Base-by-base conservation (phyloP, 2,888 invertebrate genomes). In the Aphrophora alni region DNA sequence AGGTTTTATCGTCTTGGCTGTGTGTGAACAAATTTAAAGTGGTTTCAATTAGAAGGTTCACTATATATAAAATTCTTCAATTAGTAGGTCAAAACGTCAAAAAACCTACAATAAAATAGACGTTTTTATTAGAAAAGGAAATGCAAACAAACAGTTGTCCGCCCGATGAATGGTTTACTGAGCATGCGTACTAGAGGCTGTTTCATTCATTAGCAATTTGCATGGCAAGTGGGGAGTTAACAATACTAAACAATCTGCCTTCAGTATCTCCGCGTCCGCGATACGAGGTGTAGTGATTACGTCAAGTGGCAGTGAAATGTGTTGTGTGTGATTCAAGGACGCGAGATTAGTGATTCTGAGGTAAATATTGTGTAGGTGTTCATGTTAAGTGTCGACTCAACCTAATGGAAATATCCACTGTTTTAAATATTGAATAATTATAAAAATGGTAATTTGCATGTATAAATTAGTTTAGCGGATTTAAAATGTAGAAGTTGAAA, bases 161-260 rank as follows among this genome's bases (percentile, higher is more conserved):
- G 10, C 59, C 59, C 59, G 2, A 59, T 59, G 21, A 59, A 59
- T 59, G 59, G 21, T n/a, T 21, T 21, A 59, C 21, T 4, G 59
- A 59, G 44, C 59, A 59, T 2, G 59, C 59, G 59, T 59, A 21
- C 1, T 59, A 21, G 44, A 44, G 44, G 59, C 59, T 59, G 33
- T 21, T 59, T 59, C 59, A 59, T 59, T 59, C 59, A 59, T 59
- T 59, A 59, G 59, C 59, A 59, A 59, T 59, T 59, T 59, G 59
- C 59, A 59, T 59, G 21, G 59, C 59, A 21, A 59, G 59, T 59
- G 59, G 59, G 59, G 59, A 59, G 59, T 59, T 59, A 21, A 59
- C 59, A 59, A 59, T 59, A 14, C 59, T 59, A n/a, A 59, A 59
- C 59, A 21, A 3, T 21, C 59, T 21, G 59, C 59, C 59, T 59